A percentile compares a stretch with the other conserved stretches of the same genome.
Evolutionary conservation across 1,140 invertebrate species (phyloP).

Genomic region (Oncopodura yosiiana): DNA sequence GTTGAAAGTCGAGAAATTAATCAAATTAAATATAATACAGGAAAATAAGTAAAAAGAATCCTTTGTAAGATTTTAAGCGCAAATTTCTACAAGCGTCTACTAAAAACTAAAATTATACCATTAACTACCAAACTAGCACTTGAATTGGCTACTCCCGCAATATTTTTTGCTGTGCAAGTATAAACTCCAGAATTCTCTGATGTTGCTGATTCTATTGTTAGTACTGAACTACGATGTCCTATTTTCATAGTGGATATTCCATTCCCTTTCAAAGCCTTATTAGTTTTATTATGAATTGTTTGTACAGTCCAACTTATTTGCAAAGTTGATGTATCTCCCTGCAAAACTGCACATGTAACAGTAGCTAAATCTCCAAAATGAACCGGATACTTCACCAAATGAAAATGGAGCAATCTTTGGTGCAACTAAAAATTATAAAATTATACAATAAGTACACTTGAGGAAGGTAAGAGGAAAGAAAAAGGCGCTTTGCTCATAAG

Average conservation of each 20-base stretch:
- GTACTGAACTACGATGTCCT: slow-evolving; percentile 49
- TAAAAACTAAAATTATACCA: slow-evolving; percentile 45
- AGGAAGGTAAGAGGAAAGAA: neutral
- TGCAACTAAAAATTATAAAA: slow-evolving; percentile 44
- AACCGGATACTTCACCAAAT: slow-evolving; percentile 55
- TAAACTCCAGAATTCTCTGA: slow-evolving; percentile 34
- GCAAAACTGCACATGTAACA: slow-evolving; percentile 52
- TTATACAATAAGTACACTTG: neutral
- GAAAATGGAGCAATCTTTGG: slow-evolving; percentile 62
- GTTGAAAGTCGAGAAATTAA: neutral
- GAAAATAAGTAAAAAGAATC: neutral
- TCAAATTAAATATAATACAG: neutral
- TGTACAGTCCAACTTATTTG: slow-evolving; percentile 48
- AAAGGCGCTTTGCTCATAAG: slow-evolving; percentile 41
- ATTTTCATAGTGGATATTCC: slow-evolving; percentile 36
- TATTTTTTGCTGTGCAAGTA: slow-evolving; percentile 34
- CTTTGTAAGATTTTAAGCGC: neutral
- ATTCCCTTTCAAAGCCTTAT: slow-evolving; percentile 2
- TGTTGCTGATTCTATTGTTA: slow-evolving; percentile 66
- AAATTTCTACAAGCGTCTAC: too few species aligned
- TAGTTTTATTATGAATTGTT: too few species aligned
- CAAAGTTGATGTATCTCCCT: slow-evolving; percentile 49
- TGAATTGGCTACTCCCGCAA: slow-evolving; percentile 49
- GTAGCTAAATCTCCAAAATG: slow-evolving; percentile 51
- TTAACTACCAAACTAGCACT: slow-evolving; percentile 57